phyloP scores from a whole-genome alignment of 2,888 invertebrate species.

The Torymus texanus region DNA sequence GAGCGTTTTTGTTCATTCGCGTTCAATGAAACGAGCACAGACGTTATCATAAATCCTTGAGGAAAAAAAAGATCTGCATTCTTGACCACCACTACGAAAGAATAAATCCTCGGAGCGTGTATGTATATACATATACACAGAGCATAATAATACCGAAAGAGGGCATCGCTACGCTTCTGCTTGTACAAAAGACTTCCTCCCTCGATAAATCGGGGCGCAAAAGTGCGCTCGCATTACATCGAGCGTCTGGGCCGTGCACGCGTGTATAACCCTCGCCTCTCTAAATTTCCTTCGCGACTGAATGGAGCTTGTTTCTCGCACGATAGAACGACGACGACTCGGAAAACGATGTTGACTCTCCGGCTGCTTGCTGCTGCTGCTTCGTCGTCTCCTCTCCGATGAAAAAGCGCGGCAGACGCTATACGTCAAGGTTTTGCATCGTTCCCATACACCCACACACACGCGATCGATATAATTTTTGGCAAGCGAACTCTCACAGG shows the following conservation, averaged over 20 bases:
- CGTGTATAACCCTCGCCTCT: not conserved
- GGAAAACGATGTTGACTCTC: conserved; percentile 17
- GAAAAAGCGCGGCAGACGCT: conserved; percentile 43
- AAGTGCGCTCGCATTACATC: conserved; percentile 44
- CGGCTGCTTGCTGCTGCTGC: not conserved
- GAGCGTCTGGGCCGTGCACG: not conserved
- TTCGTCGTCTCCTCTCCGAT: conserved; percentile 37
- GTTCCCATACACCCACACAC: not conserved
- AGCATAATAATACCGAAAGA: conserved; percentile 11
- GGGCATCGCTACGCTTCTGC: conserved; percentile 8
- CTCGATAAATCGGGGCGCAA: conserved; percentile 38
- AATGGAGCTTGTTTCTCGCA: conserved; percentile 41
- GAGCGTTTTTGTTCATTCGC: too few species aligned
- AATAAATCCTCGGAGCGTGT: too few species aligned
- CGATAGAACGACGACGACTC: conserved; percentile 22
- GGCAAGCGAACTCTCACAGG: conserved; percentile 38
- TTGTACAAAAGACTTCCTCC: conserved; percentile 53
- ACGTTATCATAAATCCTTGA: too few species aligned
- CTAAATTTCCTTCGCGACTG: conserved; percentile 41
- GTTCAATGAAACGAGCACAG: too few species aligned
- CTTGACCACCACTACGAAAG: too few species aligned
- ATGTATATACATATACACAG: not conserved
- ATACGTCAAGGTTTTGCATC: conserved; percentile 29
- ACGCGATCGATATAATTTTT: conserved; percentile 53
- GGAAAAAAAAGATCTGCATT: too few species aligned